Evolutionary conservation across 2,888 invertebrate genomes (phyloP).

Genomic region (Acleris literana): DNA sequence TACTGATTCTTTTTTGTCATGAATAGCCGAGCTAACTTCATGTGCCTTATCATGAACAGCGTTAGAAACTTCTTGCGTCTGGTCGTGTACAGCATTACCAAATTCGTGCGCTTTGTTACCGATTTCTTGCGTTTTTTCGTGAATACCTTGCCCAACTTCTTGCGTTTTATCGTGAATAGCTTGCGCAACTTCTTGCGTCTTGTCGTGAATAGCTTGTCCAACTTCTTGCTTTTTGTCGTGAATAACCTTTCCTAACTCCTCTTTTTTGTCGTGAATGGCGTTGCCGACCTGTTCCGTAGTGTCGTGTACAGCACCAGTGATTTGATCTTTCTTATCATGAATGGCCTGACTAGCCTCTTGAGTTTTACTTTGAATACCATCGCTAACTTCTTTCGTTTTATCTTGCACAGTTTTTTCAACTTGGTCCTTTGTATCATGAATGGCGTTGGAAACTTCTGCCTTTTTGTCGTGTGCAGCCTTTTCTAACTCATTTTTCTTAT

Average conservation of each 20-base stretch:
- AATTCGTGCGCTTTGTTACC: slow-evolving; percentile 52
- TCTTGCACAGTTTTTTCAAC: slow-evolving; percentile 38
- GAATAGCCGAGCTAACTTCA: slow-evolving; percentile 14
- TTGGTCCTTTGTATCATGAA: slow-evolving; percentile 40
- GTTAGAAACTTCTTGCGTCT: slow-evolving; percentile 48
- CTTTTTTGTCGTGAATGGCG: slow-evolving; percentile 39
- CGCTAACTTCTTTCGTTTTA: slow-evolving; percentile 43
- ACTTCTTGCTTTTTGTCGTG: slow-evolving; percentile 41
- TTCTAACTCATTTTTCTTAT: slow-evolving; percentile 38
- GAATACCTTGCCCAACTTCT: neutral
- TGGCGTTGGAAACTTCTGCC: slow-evolving; percentile 42
- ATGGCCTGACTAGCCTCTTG: slow-evolving; percentile 39
- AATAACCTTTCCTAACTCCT: slow-evolving; percentile 43
- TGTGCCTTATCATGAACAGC: slow-evolving; percentile 42
- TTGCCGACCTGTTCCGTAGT: slow-evolving; percentile 36
- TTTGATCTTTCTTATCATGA: slow-evolving; percentile 42
- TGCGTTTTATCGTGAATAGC: too few relatives aligned
- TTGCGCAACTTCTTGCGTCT: slow-evolving; percentile 38
- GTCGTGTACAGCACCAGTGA: slow-evolving; percentile 46
- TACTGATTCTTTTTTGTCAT: slow-evolving; percentile 40
- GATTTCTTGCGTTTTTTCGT: too few relatives aligned
- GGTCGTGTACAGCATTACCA: slow-evolving; percentile 48
- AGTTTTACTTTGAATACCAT: slow-evolving; percentile 48
- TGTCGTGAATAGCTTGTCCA: slow-evolving; percentile 39
- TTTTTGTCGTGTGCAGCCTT: slow-evolving; percentile 39